Evolutionary conservation across 2,888 invertebrate genomes (phyloP), one percentile per base, ranked within the genome.

Genomic region (Coelinius sp.): DNA sequence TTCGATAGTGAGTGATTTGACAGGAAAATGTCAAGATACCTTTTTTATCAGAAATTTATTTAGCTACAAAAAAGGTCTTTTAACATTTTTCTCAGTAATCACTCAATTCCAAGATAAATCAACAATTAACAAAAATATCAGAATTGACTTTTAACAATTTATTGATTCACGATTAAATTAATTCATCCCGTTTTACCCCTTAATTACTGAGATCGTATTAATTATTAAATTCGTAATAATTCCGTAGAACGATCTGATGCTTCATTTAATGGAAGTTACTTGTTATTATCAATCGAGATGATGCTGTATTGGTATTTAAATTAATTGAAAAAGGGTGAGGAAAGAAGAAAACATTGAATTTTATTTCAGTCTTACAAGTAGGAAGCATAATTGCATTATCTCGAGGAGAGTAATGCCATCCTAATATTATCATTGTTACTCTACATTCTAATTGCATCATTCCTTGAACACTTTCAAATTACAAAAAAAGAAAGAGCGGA

Each of bases 341-440:
- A 53, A 71, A 70, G 8, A 49, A 49, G 46, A 8, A 77, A 80
- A 79, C 76, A 76, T 81, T 76, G 75, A 78, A 59, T 59, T 59
- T 59, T 14, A 41, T 78, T 78, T 83, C 84, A 83, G 84, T 83
- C 83, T 83, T 82, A 79, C 77, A 77, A 77, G 75, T 79, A 81
- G 83, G 82, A 84, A 84, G 82, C 83, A 79, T 82, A 77, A 70
- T 59, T 76, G 72, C 74, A 69, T 77, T 76, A 76, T 77, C 65
- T 73, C 66, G 46, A 53, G 46, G 70, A 69, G 41, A 38, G 24
- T 41, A 63, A 24, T 41, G 63, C 41, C 38, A 24, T 63, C 63
- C 63, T 41, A 41, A 63, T n/a, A 5, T 25, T 63, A 41, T 38
- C 41, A 1, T 31, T 31, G 31, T 31, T 56, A 17, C 59, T 59